Conservation (phyloP, 2,113 vertebrate species). For the Zosterops pallidus region DNA sequence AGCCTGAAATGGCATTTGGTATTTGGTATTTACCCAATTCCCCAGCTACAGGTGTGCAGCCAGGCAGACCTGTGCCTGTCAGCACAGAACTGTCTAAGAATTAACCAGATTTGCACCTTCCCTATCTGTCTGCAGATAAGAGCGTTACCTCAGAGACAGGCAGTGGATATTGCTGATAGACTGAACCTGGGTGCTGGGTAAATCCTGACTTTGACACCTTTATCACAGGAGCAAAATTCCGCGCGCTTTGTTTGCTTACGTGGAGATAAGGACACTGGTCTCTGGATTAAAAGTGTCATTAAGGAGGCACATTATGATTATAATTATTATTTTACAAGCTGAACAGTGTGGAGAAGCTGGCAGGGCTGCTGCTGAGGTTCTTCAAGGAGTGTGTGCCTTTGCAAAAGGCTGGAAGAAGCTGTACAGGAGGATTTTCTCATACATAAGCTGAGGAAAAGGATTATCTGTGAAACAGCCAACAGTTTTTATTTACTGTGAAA, state of each 20-base stretch:
- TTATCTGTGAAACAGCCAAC: constrained; percentile 7
- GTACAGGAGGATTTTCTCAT: background rate
- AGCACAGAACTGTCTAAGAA: background rate
- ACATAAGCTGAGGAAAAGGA: background rate
- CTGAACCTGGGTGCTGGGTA: background rate
- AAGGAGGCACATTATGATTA: background rate
- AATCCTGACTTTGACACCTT: background rate
- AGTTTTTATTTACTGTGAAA: constrained; percentile 61
- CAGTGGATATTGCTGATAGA: background rate
- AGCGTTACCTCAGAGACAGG: background rate
- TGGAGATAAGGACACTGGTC: background rate
- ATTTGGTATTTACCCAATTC: background rate
- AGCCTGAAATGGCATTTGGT: background rate
- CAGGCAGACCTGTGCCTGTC: background rate
- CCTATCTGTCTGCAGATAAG: background rate
- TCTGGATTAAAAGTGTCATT: background rate
- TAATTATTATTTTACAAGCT: background rate
- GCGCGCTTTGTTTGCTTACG: background rate
- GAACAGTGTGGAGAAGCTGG: background rate
- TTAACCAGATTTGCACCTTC: background rate
- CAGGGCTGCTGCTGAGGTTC: background rate
- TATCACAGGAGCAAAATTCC: background rate
- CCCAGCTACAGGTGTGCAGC: background rate
- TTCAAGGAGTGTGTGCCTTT: background rate
- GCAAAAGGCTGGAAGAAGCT: background rate